Conservation (phyloP, 2,797 vertebrate species). For the Meda fulgida region DNA sequence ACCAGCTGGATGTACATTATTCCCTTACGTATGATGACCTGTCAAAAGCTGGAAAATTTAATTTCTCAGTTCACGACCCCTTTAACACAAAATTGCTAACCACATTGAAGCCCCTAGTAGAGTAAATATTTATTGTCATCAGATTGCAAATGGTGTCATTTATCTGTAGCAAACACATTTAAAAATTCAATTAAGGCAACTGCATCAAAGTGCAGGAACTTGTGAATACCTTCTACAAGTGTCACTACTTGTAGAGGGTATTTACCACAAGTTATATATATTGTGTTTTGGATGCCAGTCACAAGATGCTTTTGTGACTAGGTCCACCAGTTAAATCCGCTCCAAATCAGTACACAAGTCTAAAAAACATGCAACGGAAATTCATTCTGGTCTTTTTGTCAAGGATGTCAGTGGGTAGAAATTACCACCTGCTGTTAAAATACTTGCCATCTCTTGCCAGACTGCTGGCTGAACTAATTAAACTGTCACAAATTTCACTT, state of each 20-base stretch:
- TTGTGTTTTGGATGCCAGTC: neutral
- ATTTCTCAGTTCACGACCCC: too few relatives aligned
- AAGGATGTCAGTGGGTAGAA: conserved; percentile 6
- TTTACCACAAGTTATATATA: neutral
- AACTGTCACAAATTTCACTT: conserved; percentile 36
- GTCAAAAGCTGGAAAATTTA: too few relatives aligned
- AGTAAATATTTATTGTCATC: neutral
- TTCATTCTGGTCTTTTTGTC: neutral
- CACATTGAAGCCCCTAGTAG: neutral
- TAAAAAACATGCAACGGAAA: conserved; percentile 1
- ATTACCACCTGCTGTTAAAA: conserved; percentile 21
- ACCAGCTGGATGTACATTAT: too few relatives aligned
- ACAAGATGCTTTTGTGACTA: neutral
- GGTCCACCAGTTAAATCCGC: neutral
- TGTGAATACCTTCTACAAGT: neutral
- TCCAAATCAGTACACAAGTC: neutral
- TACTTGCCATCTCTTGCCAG: conserved; percentile 14
- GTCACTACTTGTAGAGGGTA: neutral
- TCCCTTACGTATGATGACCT: too few relatives aligned
- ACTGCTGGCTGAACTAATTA: conserved; percentile 33
- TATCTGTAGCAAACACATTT: neutral
- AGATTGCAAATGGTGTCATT: neutral
- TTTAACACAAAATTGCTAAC: neutral
- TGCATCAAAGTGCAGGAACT: neutral
- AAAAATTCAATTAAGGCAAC: neutral